Conservation (phyloP, 2,113 vertebrate genomes). For the Dromaius novaehollandiae region DNA sequence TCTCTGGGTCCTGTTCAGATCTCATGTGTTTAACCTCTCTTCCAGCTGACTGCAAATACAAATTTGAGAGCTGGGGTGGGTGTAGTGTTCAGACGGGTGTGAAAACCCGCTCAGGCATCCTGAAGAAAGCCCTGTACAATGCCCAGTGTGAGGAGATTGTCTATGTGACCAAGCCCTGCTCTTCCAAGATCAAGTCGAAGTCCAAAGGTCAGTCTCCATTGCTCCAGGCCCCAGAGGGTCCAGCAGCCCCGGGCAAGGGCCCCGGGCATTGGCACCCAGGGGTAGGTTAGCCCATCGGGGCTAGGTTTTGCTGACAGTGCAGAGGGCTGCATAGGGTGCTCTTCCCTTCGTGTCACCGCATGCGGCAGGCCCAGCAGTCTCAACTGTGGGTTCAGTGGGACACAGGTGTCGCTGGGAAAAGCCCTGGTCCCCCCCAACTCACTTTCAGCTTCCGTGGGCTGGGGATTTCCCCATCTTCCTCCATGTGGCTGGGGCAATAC, state of each 20-base stretch:
- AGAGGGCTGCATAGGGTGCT: fast-evolving
- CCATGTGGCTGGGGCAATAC: background rate
- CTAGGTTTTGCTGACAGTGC: background rate
- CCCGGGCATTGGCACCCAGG: background rate
- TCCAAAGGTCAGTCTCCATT: conserved; percentile 82
- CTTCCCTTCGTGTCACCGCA: background rate
- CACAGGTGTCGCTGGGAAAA: background rate
- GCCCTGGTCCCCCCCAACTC: fast-evolving
- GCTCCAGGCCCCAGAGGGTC: background rate
- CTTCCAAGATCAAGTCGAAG: conserved; percentile 86
- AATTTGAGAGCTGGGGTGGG: conserved; percentile 89
- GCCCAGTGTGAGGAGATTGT: conserved; percentile 89
- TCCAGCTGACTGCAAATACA: conserved; percentile 95
- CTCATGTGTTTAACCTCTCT: background rate
- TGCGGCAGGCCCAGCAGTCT: background rate
- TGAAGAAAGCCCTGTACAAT: conserved; percentile 93
- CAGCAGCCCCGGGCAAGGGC: background rate
- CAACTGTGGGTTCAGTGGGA: background rate
- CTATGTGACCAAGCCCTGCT: conserved; percentile 91
- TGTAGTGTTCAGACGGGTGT: conserved; percentile 84
- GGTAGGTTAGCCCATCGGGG: background rate
- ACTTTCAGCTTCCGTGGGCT: background rate
- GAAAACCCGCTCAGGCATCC: conserved; percentile 86
- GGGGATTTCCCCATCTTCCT: background rate
- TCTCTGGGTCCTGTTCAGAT: fast-evolving